Conservation (phyloP, 1,140 invertebrate species). For the Panagrolaimus sp. region DNA sequence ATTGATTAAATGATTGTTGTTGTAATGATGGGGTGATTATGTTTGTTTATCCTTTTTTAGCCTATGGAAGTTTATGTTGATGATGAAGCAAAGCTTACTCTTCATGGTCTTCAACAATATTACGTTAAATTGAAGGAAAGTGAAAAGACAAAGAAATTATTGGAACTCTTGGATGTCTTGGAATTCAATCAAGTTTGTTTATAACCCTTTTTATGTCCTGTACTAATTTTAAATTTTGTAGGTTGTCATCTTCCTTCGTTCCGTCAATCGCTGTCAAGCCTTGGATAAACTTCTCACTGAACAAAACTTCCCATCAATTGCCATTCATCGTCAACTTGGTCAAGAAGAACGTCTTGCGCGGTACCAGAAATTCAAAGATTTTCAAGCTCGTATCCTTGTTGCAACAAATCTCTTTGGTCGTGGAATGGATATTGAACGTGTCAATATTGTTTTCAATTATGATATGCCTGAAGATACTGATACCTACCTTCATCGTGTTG, state of each 20-base stretch:
- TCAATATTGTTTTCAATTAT: slow-evolving; percentile 99
- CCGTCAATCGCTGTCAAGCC: slow-evolving; percentile 94
- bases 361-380: slow-evolving; percentile 99
- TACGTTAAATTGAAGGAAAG: slow-evolving; percentile 99
- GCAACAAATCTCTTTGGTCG: slow-evolving; percentile 98
- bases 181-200: slow-evolving; percentile 89
- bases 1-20: too few relatives aligned
- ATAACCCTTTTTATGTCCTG: too few relatives aligned
- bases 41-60: slow-evolving; percentile 62
- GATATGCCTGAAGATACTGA: slow-evolving; percentile 99
- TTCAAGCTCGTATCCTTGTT: slow-evolving; percentile 94
- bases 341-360: slow-evolving; percentile 85
- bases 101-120: slow-evolving; percentile 97
- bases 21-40: too few relatives aligned
- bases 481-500: slow-evolving; percentile 95
- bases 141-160: slow-evolving; percentile 98
- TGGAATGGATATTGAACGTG: slow-evolving; percentile 88
- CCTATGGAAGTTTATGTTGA: slow-evolving; percentile 99
- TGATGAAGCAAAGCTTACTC: slow-evolving; percentile 95
- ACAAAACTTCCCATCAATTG: slow-evolving; percentile 98
- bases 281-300: slow-evolving; percentile 89
- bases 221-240: slow-evolving; percentile 24
- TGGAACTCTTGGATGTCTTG: slow-evolving; percentile 93
- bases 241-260: slow-evolving; percentile 92
- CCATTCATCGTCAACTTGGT: slow-evolving; percentile 95